A percentile compares a stretch with the other conserved stretches of the same genome.
Evolutionary conservation across 2,797 vertebrate genomes (phyloP).

Genomic region (Eulemur albifrons): DNA sequence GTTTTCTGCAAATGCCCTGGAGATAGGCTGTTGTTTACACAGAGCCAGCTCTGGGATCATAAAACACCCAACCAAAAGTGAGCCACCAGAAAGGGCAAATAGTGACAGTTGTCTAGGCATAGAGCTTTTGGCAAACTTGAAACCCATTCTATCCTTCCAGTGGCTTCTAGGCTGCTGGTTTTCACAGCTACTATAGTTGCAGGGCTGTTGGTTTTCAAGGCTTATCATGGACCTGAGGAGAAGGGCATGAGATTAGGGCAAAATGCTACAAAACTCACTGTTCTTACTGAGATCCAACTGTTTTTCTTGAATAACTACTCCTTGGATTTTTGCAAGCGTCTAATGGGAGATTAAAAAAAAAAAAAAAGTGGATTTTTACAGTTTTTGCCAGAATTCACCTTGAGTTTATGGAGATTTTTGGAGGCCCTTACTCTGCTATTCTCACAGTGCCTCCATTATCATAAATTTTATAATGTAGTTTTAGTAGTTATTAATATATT

Average conservation of each 20-base stretch:
- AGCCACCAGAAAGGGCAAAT: neutral
- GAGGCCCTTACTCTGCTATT: neutral
- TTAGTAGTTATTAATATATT: neutral
- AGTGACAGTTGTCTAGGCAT: neutral
- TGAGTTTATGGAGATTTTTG: neutral
- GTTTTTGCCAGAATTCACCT: neutral
- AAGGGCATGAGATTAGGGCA: neutral
- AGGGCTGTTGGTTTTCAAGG: no score
- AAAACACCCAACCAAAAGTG: neutral
- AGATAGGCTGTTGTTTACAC: neutral
- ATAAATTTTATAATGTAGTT: neutral
- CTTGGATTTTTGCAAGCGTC: neutral
- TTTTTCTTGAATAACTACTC: slow-evolving; percentile 7
- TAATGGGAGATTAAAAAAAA: neutral
- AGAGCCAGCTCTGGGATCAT: neutral
- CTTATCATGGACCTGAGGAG: neutral
- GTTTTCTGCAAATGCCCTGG: neutral
- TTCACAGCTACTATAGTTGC: neutral
- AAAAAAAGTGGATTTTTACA: neutral
- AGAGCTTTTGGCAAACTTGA: neutral
- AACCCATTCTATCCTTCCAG: neutral
- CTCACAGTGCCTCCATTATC: neutral
- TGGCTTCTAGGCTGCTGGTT: neutral
- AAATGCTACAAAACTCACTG: neutral
- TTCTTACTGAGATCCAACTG: neutral